Conservation (phyloP, 2,888 invertebrate species). For the Rhodophaea formosa region DNA sequence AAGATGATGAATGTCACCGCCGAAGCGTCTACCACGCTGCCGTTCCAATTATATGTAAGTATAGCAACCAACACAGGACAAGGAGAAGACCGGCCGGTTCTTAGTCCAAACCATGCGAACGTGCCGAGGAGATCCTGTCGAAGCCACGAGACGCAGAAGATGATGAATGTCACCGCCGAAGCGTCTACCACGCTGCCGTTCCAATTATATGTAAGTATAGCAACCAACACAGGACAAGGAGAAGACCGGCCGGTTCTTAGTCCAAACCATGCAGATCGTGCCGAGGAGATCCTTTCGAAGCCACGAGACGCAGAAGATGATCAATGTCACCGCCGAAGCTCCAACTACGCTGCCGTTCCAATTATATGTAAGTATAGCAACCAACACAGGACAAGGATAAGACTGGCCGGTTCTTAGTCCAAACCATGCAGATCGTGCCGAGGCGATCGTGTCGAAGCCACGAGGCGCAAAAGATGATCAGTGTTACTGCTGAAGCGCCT, state of each 20-base stretch:
- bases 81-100: conserved; percentile 83
- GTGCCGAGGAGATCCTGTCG: conserved; percentile 90
- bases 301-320: conserved; percentile 89
- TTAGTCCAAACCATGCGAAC: conserved; percentile 93
- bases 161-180: conserved; percentile 85
- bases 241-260: conserved; percentile 85
- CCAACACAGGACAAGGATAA: too few species aligned
- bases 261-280: conserved; percentile 93
- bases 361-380: conserved; percentile 86
- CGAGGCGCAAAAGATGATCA: too few species aligned
- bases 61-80: conserved; percentile 69
- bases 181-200: conserved; percentile 87
- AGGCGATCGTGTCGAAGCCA: too few species aligned
- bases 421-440: too few species aligned
- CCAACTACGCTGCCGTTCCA: conserved; percentile 87
- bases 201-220: conserved; percentile 85
- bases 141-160: conserved; percentile 88
- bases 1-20: too few species aligned
- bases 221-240: conserved; percentile 79
- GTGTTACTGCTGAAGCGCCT: too few species aligned
- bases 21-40: too few species aligned
- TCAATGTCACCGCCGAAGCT: conserved; percentile 85
- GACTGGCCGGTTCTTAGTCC: too few species aligned
- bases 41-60: too few species aligned
- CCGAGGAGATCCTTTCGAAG: conserved; percentile 90